These are phyloP conservation scores for Cyphomyrus plagiostoma DNA, from an alignment of 2,113 vertebrate genomes.

Conservation along the genomic window DNA sequence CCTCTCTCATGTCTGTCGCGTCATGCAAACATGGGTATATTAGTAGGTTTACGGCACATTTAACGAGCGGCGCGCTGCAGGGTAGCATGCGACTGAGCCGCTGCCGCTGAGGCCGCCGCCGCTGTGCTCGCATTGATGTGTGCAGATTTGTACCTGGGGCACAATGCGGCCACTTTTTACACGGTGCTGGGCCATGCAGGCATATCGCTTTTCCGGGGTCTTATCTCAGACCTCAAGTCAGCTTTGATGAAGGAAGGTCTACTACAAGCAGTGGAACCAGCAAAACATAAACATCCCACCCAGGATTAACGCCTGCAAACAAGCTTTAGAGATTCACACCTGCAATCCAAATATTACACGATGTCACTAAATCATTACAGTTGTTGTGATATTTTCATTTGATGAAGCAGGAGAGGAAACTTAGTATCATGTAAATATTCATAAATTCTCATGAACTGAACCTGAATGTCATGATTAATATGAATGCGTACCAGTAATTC, in stretches of 20 bases:
- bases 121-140: background rate
- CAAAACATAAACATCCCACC: background rate
- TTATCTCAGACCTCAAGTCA: background rate
- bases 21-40: background rate
- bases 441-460: background rate
- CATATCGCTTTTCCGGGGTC: background rate
- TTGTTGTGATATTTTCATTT: background rate
- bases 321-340: background rate
- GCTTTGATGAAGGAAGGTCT: background rate
- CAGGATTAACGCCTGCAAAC: background rate
- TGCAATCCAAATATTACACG: background rate
- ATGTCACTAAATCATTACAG: background rate
- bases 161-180: background rate
- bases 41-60: conserved; percentile 16
- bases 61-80: background rate
- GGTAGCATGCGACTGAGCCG: background rate
- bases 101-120: no score
- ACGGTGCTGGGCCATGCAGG: background rate
- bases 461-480: background rate
- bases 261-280: background rate
- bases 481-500: background rate
- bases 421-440: background rate
- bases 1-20: background rate
- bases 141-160: background rate
- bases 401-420: background rate